Conservation (phyloP, 2,113 vertebrate genomes). For the Labeo catla region DNA sequence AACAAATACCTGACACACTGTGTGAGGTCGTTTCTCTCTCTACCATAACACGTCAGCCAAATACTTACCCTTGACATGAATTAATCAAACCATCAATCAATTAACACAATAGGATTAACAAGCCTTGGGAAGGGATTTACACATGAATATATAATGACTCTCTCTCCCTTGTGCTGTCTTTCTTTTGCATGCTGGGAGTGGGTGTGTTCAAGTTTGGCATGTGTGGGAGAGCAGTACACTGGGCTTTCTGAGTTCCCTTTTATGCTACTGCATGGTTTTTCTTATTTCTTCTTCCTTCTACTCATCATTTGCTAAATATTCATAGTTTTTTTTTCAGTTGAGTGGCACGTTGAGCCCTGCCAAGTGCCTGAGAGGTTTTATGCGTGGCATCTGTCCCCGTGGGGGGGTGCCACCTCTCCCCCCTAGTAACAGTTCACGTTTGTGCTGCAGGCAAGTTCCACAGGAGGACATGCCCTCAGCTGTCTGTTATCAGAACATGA, state of each 20-base stretch:
- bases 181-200: constrained; percentile 17
- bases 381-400: constrained; percentile 28
- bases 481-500: constrained; percentile 34
- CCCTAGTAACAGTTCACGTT: constrained; percentile 19
- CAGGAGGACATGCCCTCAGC: constrained; percentile 23
- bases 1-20: neutral
- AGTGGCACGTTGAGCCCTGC: constrained; percentile 8
- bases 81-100: constrained; percentile 49
- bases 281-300: neutral
- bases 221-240: neutral
- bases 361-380: constrained; percentile 13
- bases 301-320: constrained; percentile 23
- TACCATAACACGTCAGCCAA: neutral
- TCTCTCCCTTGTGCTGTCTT: constrained; percentile 14
- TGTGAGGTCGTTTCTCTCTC: neutral
- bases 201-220: constrained; percentile 14
- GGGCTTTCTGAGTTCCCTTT: constrained; percentile 4
- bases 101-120: constrained; percentile 51
- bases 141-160: constrained; percentile 44
- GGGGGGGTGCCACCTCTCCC: constrained; percentile 20
- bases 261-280: neutral
- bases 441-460: constrained; percentile 19
- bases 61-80: constrained; percentile 37
- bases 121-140: constrained; percentile 43
- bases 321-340: neutral